These are phyloP conservation scores for Protonemura montana DNA, from an alignment of 2,888 invertebrate species.

Conservation along the genomic window DNA sequence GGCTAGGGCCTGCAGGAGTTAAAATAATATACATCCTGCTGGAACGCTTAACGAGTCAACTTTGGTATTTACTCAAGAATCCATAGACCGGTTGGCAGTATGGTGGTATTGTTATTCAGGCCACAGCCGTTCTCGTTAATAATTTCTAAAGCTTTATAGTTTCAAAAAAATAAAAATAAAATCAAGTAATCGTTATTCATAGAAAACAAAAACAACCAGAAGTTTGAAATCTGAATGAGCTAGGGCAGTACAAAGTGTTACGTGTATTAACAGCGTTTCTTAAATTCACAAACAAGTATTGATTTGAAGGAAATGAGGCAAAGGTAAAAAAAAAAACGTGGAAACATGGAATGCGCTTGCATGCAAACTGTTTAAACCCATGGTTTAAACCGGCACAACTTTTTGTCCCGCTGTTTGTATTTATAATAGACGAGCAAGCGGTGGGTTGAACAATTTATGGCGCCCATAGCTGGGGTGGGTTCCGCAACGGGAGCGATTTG, in stretches of 20 bases:
- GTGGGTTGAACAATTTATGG: slow-evolving; percentile 37
- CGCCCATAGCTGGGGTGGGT: background rate
- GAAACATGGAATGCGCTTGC: no score
- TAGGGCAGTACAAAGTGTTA: no score
- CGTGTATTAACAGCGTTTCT: no score
- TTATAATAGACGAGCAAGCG: slow-evolving; percentile 41
- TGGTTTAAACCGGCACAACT: slow-evolving; percentile 14
- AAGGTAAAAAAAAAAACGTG: no score
- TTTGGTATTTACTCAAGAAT: slow-evolving; percentile 30
- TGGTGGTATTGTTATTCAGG: slow-evolving; percentile 20
- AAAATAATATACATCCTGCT: slow-evolving; percentile 17
- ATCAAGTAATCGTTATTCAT: no score
- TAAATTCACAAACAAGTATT: no score
- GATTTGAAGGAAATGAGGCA: no score
- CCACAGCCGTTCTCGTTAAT: slow-evolving; percentile 8
- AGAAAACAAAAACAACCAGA: no score
- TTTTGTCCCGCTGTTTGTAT: slow-evolving; percentile 36
- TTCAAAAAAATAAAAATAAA: background rate
- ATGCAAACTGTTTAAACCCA: background rate
- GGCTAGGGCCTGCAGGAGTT: slow-evolving; percentile 19
- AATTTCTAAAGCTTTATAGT: background rate
- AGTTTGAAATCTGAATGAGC: no score
- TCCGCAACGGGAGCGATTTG: slow-evolving; percentile 30
- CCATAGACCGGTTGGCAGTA: background rate
- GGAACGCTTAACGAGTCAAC: background rate